A percentile compares a stretch with the other conserved stretches of the same genome.
phyloP scores from a whole-genome alignment of 2,888 invertebrate genomes.

The Drosophila subquinaria region DNA sequence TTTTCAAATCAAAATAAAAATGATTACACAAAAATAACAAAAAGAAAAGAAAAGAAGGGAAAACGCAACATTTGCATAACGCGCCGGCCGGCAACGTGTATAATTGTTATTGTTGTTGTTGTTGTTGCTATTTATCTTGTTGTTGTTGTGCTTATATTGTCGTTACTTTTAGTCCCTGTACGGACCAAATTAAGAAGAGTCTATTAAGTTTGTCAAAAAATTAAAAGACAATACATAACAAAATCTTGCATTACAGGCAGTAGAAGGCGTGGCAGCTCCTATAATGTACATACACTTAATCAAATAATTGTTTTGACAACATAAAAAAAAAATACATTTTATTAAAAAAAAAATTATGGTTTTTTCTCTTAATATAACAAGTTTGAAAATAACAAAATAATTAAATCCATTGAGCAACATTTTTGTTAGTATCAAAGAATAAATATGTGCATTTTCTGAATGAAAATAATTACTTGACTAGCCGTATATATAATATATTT shows the following conservation, averaged over 20 bases:
- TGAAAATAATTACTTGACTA: too few species aligned
- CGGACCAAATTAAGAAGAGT: neutral
- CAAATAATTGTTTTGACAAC: too few species aligned
- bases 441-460: too few species aligned
- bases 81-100: slow-evolving; percentile 24
- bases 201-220: neutral
- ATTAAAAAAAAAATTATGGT: too few species aligned
- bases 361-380: too few species aligned
- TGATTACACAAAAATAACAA: neutral
- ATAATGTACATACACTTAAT: too few species aligned
- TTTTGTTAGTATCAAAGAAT: too few species aligned
- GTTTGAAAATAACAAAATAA: too few species aligned
- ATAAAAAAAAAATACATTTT: too few species aligned
- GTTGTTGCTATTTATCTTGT: neutral
- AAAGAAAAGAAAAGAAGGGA: neutral
- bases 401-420: too few species aligned
- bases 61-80: slow-evolving; percentile 10
- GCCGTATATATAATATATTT: too few species aligned
- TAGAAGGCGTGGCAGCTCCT: too few species aligned
- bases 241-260: neutral
- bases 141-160: neutral
- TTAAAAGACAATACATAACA: neutral
- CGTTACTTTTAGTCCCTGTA: neutral
- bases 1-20: slow-evolving; percentile 1
- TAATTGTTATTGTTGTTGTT: neutral